These are phyloP conservation scores for Synanceia verrucosa DNA, from an alignment of 2,797 vertebrate genomes.

Conservation along the genomic window DNA sequence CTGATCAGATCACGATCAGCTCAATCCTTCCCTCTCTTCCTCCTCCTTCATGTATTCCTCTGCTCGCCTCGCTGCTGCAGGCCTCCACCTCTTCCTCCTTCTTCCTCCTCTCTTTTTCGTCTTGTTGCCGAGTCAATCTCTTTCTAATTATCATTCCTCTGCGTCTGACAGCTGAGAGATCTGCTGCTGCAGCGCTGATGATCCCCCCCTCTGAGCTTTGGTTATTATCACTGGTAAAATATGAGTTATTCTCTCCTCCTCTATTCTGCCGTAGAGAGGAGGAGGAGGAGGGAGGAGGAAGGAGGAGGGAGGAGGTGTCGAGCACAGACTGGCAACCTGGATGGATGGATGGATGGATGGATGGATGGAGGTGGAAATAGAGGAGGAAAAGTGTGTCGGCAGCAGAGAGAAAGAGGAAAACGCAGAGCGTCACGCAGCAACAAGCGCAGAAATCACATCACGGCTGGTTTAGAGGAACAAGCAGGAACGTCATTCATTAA, in stretches of 20 bases:
- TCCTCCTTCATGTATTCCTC: constrained; percentile 27
- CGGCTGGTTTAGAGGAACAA: constrained; percentile 6
- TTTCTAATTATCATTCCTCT: constrained; percentile 74
- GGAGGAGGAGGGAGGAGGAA: not conserved
- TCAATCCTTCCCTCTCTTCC: not conserved
- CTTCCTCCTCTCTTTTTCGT: constrained; percentile 39
- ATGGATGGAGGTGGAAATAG: constrained; percentile 36
- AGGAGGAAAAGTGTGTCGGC: constrained; percentile 1
- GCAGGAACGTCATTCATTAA: not conserved
- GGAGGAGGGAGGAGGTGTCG: constrained; percentile 38
- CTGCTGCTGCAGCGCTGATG: constrained; percentile 50
- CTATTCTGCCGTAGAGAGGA: constrained; percentile 26
- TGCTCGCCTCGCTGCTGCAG: constrained; percentile 30
- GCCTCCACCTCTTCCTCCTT: constrained; percentile 36
- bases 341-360: constrained; percentile 35
- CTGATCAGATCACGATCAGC: constrained; percentile 48
- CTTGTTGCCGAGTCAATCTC: constrained; percentile 61
- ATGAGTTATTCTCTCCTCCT: constrained; percentile 23
- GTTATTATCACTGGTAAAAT: constrained; percentile 41
- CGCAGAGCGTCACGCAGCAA: constrained; percentile 27
- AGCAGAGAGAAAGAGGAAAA: constrained; percentile 22
- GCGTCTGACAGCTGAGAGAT: constrained; percentile 59
- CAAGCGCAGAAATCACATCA: constrained; percentile 33
- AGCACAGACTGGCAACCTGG: constrained; percentile 45
- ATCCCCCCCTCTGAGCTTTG: not conserved